Base-by-base conservation (phyloP, 2,113 vertebrate genomes). In the Tupaia chinensis region DNA sequence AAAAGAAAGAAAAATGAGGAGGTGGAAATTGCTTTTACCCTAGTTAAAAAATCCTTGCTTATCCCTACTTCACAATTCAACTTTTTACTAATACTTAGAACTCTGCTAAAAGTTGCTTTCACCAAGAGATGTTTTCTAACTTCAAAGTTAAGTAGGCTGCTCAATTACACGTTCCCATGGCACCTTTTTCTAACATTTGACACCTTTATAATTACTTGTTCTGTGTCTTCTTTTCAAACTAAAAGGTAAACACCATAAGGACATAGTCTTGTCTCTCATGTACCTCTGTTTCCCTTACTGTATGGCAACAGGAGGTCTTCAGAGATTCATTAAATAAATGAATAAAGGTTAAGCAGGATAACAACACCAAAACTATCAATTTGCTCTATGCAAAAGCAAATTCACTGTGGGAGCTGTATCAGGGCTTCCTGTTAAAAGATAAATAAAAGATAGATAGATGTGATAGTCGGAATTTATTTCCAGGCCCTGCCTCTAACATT, bases 191-290 rank as follows among this genome's bases (percentile, higher is more conserved):
- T 92, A 77, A 89, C 15, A 29, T 85, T 73, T 86, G 65, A 29
- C 34, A 89, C 29, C 70, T 80, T 69, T 89, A 4, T 81, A 88
- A 86, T 94, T 86, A 96, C 53, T 34, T 86, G 32, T 22, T 90
- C 65, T 9, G 16, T 27, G 29, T 65, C 61, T 85, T 58, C 29
- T 92, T 95, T 93, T 94, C 76, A 80, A 87, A 95, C 44, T 66
- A 87, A 94, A 92, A 87, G 78, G 12, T 27, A 77, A 92, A 63
- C 80, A 93, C n/a, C 25, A 17, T 69, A 54, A 91, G 6, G 15
- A 73, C 56, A 4, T 44, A 44, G 58, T 68, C 58, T 54, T 66
- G 54, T 76, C 1, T 54, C 29, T 66, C 82, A 34, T 17, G 65
- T 1, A 92, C 58, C 25, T 92, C 68, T 80, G 23, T 74, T 70